These are phyloP conservation scores for Alces alces DNA, from an alignment of 2,113 vertebrate species.

Conservation along the genomic window DNA sequence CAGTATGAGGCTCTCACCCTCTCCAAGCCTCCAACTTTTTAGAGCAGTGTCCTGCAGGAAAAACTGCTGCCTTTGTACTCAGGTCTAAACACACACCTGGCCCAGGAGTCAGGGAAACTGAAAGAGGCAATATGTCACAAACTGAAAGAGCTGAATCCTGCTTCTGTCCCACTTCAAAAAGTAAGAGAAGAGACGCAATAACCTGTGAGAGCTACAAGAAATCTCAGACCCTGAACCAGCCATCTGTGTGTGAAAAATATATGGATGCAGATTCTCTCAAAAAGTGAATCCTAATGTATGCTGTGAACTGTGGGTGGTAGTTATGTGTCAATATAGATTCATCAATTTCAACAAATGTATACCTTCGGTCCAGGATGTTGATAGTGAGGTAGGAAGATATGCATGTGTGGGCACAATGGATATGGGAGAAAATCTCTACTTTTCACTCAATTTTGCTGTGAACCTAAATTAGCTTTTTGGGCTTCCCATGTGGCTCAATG, in stretches of 20 bases:
- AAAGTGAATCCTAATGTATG: not conserved
- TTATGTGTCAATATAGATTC: not conserved
- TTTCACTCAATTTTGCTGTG: not conserved
- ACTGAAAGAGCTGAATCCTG: not conserved
- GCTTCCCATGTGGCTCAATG: not conserved
- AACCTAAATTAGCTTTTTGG: not conserved
- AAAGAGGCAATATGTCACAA: not conserved
- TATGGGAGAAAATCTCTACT: not conserved
- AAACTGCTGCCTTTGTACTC: not conserved
- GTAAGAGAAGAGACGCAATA: not conserved
- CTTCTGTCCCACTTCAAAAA: not conserved
- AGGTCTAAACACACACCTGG: not conserved
- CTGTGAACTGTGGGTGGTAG: not conserved
- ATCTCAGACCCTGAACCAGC: not conserved
- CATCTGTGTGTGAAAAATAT: not conserved
- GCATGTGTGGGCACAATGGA: not conserved
- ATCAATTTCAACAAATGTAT: not conserved
- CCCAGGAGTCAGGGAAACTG: not conserved
- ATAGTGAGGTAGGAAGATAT: not conserved
- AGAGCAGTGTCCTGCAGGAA: not conserved
- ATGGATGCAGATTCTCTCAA: not conserved
- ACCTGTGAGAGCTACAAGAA: rapidly evolving
- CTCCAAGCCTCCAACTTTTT: not conserved
- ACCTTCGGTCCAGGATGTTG: not conserved
- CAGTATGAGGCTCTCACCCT: rapidly evolving